phyloP scores from a whole-genome alignment of 2,888 invertebrate genomes.

The Sinhomidia bicolor region DNA sequence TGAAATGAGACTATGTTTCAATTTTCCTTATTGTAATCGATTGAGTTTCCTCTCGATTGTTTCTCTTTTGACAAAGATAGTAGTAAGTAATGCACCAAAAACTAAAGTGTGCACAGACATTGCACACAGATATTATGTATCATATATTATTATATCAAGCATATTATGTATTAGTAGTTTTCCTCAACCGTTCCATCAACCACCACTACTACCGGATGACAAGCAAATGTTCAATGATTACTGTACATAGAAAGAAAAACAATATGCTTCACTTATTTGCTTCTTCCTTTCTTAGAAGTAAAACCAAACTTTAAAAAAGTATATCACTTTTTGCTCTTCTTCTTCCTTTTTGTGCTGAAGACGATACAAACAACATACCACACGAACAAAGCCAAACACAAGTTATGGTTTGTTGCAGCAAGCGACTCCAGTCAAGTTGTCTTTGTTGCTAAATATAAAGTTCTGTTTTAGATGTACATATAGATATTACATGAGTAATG shows the following conservation, averaged over 20 bases:
- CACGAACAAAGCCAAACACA: not conserved
- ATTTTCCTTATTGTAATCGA: not conserved
- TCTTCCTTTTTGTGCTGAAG: not conserved
- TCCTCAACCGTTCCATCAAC: not conserved
- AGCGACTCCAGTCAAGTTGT: not conserved
- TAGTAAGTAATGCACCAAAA: not conserved
- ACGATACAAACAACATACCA: not conserved
- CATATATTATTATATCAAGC: no score
- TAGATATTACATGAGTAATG: not conserved
- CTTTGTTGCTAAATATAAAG: not conserved
- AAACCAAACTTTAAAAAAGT: not conserved
- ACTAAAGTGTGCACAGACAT: not conserved
- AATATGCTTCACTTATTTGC: not conserved
- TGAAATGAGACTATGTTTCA: not conserved
- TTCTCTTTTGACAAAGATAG: not conserved
- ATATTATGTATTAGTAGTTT: not conserved
- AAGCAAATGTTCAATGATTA: conserved; percentile 36
- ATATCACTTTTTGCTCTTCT: not conserved
- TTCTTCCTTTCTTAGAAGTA: no score
- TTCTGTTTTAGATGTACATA: not conserved
- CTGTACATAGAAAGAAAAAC: not conserved
- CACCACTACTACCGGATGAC: conserved; percentile 36
- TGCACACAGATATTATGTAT: not conserved
- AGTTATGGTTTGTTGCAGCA: not conserved
- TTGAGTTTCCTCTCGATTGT: not conserved